phyloP scores from a whole-genome alignment of 2,113 vertebrate genomes.

The Spilogale gracilis region DNA sequence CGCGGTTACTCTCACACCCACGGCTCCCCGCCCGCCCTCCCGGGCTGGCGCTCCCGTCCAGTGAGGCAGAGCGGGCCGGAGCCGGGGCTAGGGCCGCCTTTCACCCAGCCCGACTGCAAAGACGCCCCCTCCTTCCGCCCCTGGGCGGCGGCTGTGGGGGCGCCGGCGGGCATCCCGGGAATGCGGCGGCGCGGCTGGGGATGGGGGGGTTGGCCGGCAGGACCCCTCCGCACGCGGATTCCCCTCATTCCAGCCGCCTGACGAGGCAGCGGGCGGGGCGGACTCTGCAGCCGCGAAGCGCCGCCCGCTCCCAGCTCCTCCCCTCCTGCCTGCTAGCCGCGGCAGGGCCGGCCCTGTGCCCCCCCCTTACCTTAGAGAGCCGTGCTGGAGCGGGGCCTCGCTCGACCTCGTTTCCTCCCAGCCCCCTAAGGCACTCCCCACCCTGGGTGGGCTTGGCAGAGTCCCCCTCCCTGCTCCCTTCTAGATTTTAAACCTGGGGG shows the following conservation, averaged over 20 bases:
- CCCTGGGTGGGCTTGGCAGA: not conserved
- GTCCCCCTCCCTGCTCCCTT: not conserved
- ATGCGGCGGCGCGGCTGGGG: constrained; percentile 60
- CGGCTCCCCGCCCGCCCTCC: not conserved
- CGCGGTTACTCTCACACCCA: not conserved
- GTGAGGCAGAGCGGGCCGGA: not conserved
- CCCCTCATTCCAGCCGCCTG: constrained; percentile 76
- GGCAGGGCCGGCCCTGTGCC: accelerated
- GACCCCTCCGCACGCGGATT: constrained; percentile 75
- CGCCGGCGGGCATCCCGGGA: constrained; percentile 78
- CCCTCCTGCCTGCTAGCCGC: not conserved
- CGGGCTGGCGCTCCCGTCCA: not conserved
- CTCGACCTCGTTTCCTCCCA: not conserved
- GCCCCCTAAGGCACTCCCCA: not conserved
- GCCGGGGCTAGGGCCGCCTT: not conserved
- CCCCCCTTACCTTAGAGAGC: not conserved
- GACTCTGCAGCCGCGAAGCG: not conserved
- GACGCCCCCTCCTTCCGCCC: constrained; percentile 66
- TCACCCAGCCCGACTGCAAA: not conserved
- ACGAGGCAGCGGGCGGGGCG: constrained; percentile 3
- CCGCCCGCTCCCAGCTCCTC: not conserved
- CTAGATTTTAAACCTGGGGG: not conserved
- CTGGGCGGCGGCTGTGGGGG: constrained; percentile 61
- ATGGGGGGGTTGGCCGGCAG: not conserved
- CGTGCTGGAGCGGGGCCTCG: not conserved